Evolutionary conservation across 1,140 invertebrate genomes (phyloP).

Genomic region (Diabrotica virgifera): DNA sequence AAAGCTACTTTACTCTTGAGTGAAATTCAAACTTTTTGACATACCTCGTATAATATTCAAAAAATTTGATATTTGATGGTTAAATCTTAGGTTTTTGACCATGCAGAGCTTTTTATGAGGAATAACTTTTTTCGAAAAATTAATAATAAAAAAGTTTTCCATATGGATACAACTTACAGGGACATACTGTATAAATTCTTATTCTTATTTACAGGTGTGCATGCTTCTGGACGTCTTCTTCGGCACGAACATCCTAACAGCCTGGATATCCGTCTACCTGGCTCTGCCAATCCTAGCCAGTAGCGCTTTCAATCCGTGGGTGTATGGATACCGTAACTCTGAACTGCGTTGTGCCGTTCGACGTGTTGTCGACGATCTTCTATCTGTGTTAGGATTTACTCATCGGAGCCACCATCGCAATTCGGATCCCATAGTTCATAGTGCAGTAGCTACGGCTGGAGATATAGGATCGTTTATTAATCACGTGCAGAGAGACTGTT

Average conservation of each 20-base stretch:
- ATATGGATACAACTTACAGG: too few relatives aligned
- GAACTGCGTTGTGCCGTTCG: constrained; percentile 62
- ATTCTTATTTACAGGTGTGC: constrained; percentile 56
- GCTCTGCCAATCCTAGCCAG: constrained; percentile 59
- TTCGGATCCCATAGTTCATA: constrained; percentile 37
- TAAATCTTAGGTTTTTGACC: too few relatives aligned
- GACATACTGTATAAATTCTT: too few relatives aligned
- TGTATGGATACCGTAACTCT: constrained; percentile 65
- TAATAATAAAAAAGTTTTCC: too few relatives aligned
- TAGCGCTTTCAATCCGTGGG: constrained; percentile 64
- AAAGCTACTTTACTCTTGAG: too few relatives aligned
- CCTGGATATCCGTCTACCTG: constrained; percentile 56
- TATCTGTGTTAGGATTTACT: constrained; percentile 50
- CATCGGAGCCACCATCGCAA: constrained; percentile 40
- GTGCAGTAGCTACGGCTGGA: constrained; percentile 41
- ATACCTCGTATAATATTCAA: too few relatives aligned
- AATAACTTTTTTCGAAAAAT: too few relatives aligned
- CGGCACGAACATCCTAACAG: constrained; percentile 52
- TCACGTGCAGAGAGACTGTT: constrained; percentile 37
- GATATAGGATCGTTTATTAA: constrained; percentile 42
- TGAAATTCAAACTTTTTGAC: too few relatives aligned
- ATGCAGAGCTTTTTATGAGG: too few relatives aligned
- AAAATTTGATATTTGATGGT: too few relatives aligned
- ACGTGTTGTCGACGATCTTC: constrained; percentile 54
- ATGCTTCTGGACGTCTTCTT: constrained; percentile 57